These are phyloP conservation scores for Apamea crenata DNA, from an alignment of 2,888 invertebrate species.

Conservation along the genomic window DNA sequence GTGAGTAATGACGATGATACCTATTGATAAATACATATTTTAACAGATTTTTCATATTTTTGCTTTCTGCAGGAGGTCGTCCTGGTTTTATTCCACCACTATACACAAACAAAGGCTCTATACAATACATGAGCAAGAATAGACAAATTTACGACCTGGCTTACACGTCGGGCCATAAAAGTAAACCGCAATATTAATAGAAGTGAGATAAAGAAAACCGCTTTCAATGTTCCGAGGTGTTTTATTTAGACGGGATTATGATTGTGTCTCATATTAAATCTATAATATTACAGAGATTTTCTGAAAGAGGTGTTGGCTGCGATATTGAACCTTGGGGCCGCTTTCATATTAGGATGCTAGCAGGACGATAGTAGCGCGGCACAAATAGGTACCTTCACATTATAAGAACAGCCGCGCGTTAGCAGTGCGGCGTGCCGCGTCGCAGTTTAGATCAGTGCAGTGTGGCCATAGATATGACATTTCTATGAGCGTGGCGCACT, in stretches of 20 bases:
- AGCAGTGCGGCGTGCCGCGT: too few species aligned
- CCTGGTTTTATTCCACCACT: neutral
- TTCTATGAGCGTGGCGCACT: too few species aligned
- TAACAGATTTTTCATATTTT: neutral
- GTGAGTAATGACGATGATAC: neutral
- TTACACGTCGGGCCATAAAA: conserved; percentile 55
- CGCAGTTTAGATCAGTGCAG: too few species aligned
- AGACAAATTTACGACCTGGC: conserved; percentile 50
- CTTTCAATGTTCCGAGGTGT: conserved; percentile 24
- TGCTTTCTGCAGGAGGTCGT: too few species aligned
- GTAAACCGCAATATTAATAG: conserved; percentile 44
- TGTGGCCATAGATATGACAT: too few species aligned
- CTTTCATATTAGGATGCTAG: too few species aligned
- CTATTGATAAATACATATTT: neutral
- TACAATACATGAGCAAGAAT: conserved; percentile 19
- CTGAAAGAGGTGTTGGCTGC: neutral
- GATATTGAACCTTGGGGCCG: neutral
- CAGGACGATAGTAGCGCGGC: too few species aligned
- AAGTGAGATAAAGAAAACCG: conserved; percentile 39
- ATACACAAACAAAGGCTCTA: conserved; percentile 20
- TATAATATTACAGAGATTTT: neutral
- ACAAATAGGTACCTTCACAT: too few species aligned
- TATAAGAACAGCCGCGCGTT: too few species aligned
- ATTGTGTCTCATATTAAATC: conserved; percentile 13
- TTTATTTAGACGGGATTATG: conserved; percentile 10